phyloP scores from a whole-genome alignment of 2,888 invertebrate genomes.

The Ischnus inquisitorius region DNA sequence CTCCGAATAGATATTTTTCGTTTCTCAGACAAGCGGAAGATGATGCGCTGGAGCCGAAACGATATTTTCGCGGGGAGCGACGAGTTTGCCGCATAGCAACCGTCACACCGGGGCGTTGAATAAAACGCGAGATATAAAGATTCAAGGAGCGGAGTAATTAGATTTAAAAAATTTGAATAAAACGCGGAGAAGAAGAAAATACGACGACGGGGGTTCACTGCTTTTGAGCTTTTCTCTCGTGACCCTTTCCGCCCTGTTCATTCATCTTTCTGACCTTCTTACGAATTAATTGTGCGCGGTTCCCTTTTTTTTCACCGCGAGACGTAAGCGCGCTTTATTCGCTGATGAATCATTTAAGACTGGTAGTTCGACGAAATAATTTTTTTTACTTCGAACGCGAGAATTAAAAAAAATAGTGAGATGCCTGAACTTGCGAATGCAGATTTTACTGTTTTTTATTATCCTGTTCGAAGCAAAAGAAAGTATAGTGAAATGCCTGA shows the following conservation, averaged over 20 bases:
- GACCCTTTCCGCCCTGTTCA: conserved; percentile 16
- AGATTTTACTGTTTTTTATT: no score
- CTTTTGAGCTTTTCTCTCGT: conserved; percentile 25
- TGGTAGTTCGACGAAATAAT: no score
- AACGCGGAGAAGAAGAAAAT: conserved; percentile 50
- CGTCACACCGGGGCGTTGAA: conserved; percentile 3
- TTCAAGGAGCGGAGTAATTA: conserved; percentile 72
- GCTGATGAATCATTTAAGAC: no score
- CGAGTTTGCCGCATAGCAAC: not conserved
- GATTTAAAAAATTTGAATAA: conserved; percentile 78
- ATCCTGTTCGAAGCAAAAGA: no score
- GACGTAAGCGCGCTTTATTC: no score
- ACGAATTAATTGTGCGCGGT: not conserved
- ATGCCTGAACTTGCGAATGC: no score
- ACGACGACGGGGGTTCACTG: conserved; percentile 33
- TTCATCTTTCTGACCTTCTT: conserved; percentile 37
- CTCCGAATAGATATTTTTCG: no score
- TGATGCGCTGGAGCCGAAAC: no score
- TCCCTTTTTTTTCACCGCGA: not conserved
- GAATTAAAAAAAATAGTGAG: no score
- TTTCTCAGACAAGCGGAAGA: no score
- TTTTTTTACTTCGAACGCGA: no score
- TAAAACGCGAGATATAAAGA: conserved; percentile 43
- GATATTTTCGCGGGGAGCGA: not conserved
- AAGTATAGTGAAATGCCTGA: not conserved